These are phyloP conservation scores for Ammospiza maritima DNA, from an alignment of 2,797 vertebrate genomes.

Conservation along the genomic window DNA sequence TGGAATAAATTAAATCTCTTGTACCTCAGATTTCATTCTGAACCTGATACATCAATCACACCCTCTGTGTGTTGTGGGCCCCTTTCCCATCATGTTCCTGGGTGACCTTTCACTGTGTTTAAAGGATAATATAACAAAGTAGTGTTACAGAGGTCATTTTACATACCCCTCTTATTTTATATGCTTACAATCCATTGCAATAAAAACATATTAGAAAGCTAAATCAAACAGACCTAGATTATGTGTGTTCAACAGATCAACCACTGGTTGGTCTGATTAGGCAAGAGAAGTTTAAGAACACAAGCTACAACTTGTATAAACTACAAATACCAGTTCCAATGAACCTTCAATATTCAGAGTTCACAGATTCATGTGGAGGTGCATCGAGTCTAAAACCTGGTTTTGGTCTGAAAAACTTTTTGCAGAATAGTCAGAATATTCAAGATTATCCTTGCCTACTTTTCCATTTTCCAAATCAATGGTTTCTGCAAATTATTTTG, in stretches of 20 bases:
- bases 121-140: slow-evolving; percentile 39
- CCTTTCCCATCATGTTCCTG: slow-evolving; percentile 7
- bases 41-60: background rate
- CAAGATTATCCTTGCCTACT: background rate
- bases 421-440: background rate
- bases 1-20: slow-evolving; percentile 28
- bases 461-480: background rate
- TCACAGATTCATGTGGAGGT: background rate
- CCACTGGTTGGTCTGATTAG: background rate
- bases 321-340: background rate
- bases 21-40: slow-evolving; percentile 26
- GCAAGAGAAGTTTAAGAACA: background rate
- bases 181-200: slow-evolving; percentile 20
- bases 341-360: background rate
- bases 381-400: background rate
- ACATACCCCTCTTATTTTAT: slow-evolving; percentile 18
- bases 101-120: slow-evolving; percentile 32
- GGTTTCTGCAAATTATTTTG: background rate
- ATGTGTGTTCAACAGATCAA: background rate
- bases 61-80: background rate
- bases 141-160: background rate
- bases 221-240: background rate
- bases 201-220: slow-evolving; percentile 4
- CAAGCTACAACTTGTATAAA: background rate
- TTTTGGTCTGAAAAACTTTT: background rate